phyloP scores from a whole-genome alignment of 2,888 invertebrate species.

The Lymantria monacha region DNA sequence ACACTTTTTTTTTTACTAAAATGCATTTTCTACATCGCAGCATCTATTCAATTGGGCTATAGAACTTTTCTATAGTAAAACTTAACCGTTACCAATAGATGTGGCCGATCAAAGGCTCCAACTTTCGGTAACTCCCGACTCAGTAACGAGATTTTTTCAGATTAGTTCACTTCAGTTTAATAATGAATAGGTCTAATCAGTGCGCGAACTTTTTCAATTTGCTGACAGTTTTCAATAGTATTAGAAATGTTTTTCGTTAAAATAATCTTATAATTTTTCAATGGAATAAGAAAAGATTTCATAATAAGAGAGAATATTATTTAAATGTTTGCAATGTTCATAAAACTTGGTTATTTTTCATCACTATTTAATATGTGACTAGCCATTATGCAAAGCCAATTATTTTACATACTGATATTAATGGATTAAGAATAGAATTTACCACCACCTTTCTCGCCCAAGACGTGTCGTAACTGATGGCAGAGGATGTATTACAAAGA shows the following conservation, averaged over 20 bases:
- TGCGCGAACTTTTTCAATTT: conserved; percentile 42
- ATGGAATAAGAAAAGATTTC: not conserved
- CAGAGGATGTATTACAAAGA: too few relatives aligned
- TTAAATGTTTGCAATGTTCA: too few relatives aligned
- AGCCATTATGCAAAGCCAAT: too few relatives aligned
- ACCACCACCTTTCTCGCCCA: too few relatives aligned
- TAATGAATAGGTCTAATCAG: conserved; percentile 53
- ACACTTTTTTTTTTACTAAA: too few relatives aligned
- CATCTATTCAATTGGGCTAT: conserved; percentile 32
- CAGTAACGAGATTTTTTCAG: conserved; percentile 53
- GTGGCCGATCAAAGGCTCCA: conserved; percentile 43
- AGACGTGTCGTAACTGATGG: too few relatives aligned
- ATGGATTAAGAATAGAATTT: too few relatives aligned
- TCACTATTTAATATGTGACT: too few relatives aligned
- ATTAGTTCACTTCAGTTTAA: conserved; percentile 46
- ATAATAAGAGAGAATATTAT: too few relatives aligned
- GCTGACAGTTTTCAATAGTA: conserved; percentile 23
- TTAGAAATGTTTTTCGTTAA: conserved; percentile 19
- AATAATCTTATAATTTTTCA: conserved; percentile 6
- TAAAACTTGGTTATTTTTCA: too few relatives aligned
- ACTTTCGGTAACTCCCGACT: conserved; percentile 40
- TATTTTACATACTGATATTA: too few relatives aligned
- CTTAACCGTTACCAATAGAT: conserved; percentile 60
- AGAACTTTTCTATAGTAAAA: conserved; percentile 39
- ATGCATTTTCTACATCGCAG: too few relatives aligned